Percentiles rank a stretch among this genome's conserved stretches.
These are phyloP conservation scores for Papilio elwesi DNA, from an alignment of 2,888 invertebrate genomes.

Conservation along the genomic window DNA sequence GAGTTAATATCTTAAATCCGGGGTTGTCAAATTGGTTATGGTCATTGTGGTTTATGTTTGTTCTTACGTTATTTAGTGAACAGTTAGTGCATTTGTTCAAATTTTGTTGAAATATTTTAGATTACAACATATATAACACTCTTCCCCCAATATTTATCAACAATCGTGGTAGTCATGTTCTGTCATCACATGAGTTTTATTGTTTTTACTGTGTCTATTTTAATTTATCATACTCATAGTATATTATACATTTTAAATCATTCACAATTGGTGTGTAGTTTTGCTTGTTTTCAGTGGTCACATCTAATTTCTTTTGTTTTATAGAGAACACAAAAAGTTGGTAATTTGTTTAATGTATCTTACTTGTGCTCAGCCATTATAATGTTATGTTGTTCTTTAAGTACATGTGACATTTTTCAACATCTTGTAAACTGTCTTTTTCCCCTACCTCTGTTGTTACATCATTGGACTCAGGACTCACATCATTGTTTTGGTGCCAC, in stretches of 20 bases:
- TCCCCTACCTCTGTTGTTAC: no score
- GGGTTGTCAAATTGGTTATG: slow-evolving; percentile 48
- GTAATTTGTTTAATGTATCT: not conserved
- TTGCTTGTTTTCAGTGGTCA: not conserved
- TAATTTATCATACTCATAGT: not conserved
- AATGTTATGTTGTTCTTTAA: no score
- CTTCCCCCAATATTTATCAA: not conserved
- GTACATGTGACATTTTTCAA: no score
- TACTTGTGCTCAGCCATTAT: no score
- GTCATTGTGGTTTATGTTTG: slow-evolving; percentile 45
- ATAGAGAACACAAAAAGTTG: not conserved
- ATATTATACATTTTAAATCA: not conserved
- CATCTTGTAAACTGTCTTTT: no score
- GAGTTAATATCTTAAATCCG: slow-evolving; percentile 54
- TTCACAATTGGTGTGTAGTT: not conserved
- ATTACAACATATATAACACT: not conserved
- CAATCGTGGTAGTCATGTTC: not conserved
- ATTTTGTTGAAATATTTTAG: not conserved
- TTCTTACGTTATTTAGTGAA: not conserved
- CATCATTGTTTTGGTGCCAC: no score
- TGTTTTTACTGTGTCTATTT: not conserved
- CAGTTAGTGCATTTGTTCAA: not conserved
- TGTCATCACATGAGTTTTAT: not conserved
- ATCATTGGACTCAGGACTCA: no score
- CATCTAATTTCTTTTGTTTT: not conserved